Conservation (phyloP, 2,797 vertebrate species). For the Dromococcyx pavoninus region DNA sequence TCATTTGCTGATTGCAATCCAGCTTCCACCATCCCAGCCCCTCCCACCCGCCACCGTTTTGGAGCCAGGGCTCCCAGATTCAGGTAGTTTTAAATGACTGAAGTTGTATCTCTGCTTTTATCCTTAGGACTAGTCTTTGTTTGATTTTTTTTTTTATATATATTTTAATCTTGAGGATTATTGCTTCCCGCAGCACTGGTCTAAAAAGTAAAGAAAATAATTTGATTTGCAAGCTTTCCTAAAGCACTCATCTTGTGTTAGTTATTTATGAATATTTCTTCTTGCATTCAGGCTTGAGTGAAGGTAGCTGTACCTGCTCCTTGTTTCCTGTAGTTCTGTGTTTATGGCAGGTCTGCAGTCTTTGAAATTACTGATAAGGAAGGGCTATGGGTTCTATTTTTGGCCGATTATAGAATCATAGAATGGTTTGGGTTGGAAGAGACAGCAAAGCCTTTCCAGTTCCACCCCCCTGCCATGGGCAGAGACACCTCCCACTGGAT, state of each 20-base stretch:
- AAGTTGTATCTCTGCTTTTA: conserved; percentile 43
- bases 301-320: neutral
- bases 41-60: neutral
- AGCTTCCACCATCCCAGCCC: neutral
- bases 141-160: neutral
- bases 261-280: conserved; percentile 19
- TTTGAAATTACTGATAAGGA: conserved; percentile 62
- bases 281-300: neutral
- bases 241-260: neutral
- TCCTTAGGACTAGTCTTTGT: conserved; percentile 25
- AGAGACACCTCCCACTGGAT: no score
- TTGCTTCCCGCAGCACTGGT: conserved; percentile 42
- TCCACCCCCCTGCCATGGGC: no score
- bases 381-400: neutral
- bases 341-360: conserved; percentile 25
- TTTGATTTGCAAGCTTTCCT: conserved; percentile 30
- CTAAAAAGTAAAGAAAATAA: conserved; percentile 66
- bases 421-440: no score
- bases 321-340: neutral
- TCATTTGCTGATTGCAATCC: neutral
- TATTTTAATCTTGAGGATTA: conserved; percentile 63
- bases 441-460: no score
- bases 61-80: neutral
- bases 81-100: conserved; percentile 51
- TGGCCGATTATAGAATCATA: neutral